These are phyloP conservation scores for Myoxocephalus aenaeus DNA, from an alignment of 2,797 vertebrate genomes.

Conservation along the genomic window DNA sequence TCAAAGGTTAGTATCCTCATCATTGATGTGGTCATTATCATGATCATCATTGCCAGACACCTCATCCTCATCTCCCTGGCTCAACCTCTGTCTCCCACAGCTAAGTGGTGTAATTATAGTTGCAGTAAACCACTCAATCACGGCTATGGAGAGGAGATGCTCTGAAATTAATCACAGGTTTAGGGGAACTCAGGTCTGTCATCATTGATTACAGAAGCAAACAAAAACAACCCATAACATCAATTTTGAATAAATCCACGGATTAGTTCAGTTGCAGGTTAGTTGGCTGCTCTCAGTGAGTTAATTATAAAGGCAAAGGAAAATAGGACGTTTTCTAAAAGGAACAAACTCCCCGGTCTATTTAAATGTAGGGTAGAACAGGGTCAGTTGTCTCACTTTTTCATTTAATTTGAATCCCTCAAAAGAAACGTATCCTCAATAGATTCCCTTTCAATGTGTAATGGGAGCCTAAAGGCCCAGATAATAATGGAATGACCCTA, in stretches of 20 bases:
- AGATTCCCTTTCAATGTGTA: not conserved
- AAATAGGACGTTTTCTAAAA: constrained; percentile 19
- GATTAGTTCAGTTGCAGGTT: constrained; percentile 19
- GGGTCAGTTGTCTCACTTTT: not conserved
- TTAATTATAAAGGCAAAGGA: constrained; percentile 20
- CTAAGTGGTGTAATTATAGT: constrained; percentile 1
- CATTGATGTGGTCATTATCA: not conserved
- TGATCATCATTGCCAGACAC: not conserved
- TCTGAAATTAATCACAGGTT: constrained; percentile 22
- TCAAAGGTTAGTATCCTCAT: not conserved
- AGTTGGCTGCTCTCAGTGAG: not conserved
- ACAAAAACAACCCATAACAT: not conserved
- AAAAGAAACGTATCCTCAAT: not conserved
- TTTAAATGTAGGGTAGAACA: constrained; percentile 1
- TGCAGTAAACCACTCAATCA: constrained; percentile 11
- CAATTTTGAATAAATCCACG: constrained; percentile 10
- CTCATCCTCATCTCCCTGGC: not conserved
- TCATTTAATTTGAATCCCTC: not conserved
- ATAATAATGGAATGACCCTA: not conserved
- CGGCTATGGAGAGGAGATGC: not conserved
- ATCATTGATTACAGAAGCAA: constrained; percentile 10
- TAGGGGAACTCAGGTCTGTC: not conserved
- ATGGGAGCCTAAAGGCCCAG: not conserved
- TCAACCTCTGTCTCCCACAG: not conserved
- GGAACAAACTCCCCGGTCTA: constrained; percentile 5